Evolutionary conservation across 2,888 invertebrate species (phyloP).

Genomic region (Andrena dorsata): DNA sequence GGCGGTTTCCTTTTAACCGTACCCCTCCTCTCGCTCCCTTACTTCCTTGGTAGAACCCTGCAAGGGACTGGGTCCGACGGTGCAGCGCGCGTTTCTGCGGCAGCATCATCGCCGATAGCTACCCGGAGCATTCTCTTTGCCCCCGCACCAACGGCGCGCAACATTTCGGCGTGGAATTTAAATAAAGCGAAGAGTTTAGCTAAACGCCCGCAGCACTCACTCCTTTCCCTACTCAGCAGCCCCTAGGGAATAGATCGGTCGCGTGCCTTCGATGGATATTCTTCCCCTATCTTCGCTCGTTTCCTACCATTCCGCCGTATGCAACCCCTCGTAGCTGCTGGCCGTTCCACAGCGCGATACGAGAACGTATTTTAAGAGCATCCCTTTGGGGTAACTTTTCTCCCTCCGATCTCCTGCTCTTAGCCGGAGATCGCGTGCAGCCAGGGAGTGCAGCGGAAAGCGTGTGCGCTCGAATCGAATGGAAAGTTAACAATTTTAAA

Average conservation of each 20-base stretch:
- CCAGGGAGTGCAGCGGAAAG: background rate
- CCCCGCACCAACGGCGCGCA: conserved; percentile 62
- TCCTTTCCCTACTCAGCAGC: conserved; percentile 15
- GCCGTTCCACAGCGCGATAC: too few species aligned
- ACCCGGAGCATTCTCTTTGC: conserved; percentile 23
- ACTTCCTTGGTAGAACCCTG: conserved; percentile 43
- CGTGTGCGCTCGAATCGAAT: conserved; percentile 4
- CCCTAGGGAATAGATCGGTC: conserved; percentile 39
- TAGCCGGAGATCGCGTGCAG: background rate
- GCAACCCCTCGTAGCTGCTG: background rate
- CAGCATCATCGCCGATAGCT: conserved; percentile 46
- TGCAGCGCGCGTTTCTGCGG: conserved; percentile 56
- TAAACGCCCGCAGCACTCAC: conserved; percentile 44
- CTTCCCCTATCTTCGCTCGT: conserved; percentile 38
- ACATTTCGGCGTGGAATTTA: conserved; percentile 79
- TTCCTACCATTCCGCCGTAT: conserved; percentile 1
- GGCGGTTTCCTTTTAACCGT: conserved; percentile 39
- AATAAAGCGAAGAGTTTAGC: conserved; percentile 78
- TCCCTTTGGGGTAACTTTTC: too few species aligned
- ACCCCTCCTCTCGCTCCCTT: conserved; percentile 24
- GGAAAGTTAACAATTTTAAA: conserved; percentile 39
- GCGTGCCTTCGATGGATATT: conserved; percentile 26
- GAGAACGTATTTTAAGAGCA: too few species aligned
- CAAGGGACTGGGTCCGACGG: conserved; percentile 38
- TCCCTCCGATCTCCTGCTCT: too few species aligned